Base-by-base conservation (phyloP, 1,140 invertebrate genomes). In the Brachionus sp. region DNA sequence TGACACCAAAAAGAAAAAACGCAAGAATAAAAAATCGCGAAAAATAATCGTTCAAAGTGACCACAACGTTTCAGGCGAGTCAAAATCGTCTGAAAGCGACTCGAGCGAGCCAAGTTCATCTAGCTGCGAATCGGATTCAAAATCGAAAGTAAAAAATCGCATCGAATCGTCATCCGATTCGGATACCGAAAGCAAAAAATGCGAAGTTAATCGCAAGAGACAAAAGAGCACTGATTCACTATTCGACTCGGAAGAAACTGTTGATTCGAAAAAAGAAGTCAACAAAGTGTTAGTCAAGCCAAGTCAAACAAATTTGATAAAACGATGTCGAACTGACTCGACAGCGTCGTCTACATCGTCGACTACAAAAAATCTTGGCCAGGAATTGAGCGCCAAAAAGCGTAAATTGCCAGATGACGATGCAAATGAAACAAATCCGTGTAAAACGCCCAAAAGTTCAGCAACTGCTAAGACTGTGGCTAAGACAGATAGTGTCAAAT, bases 221-320 rank as follows among this genome's bases (percentile, higher is more conserved):
- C 62, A 62, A 37, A 80, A 80, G 19, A 80, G 77, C n/a, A 57
- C 37, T 25, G 77, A 80, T 42, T 80, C 77, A 5, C 12, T 80
- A 62, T 80, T 80, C 25, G 77, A 80, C 39, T 80, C 77, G 0
- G 77, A 80, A 50, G 77, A 80, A 35, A 12, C 50, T 35, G 16
- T 12, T 3, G 70, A 75, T 2, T 12, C 39, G 2, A 75, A 75
- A 75, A 75, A 75, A 50, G 42, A 75, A 19, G 7, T 25, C 5
- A n/a, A 16, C 9, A 3, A 62, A 62, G 12, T 4, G 10, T n/a
- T n/a, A 13, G 13, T 37, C 5, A 37, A 62, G 37, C 46, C 25
- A 35, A 57, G 12, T 39, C 39, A 42, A 13, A 19, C 50, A 5
- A 42, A 33, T 44, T 44, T 42, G 25, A 62, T 42, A 16, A 80